Evolutionary conservation across 2,888 invertebrate species (phyloP).

Genomic region (Archips crataeganus): DNA sequence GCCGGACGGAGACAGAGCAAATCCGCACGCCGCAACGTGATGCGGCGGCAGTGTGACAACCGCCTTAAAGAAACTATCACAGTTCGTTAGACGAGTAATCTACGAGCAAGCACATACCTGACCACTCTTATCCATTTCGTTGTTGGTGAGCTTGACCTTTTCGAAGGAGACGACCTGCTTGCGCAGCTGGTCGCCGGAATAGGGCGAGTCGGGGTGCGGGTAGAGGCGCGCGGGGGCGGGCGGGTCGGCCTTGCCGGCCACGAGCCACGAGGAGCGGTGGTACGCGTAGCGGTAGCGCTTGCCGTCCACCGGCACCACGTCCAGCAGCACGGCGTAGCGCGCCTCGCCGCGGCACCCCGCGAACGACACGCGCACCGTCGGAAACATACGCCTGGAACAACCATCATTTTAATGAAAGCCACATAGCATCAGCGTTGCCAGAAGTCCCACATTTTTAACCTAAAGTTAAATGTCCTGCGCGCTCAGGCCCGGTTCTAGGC

Average conservation of each 20-base stretch:
- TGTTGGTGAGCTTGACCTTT: constrained; percentile 99
- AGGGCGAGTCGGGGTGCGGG: constrained; percentile 98
- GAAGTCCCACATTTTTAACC: too few species aligned
- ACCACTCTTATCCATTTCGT: constrained; percentile 98
- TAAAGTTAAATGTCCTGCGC: too few species aligned
- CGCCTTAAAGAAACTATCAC: not conserved
- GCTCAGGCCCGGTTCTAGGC: too few species aligned
- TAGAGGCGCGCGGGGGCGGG: constrained; percentile 97
- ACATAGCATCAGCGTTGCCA: not conserved
- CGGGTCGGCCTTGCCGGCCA: constrained; percentile 99
- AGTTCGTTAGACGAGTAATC: not conserved
- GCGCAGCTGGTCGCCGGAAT: constrained; percentile 96
- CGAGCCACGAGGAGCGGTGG: constrained; percentile 99
- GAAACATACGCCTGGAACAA: constrained; percentile 97
- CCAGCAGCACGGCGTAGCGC: constrained; percentile 96
- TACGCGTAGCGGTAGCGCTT: constrained; percentile 99
- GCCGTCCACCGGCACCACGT: constrained; percentile 98
- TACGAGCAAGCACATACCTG: constrained; percentile 89
- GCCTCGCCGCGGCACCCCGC: constrained; percentile 93
- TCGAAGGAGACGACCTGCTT: constrained; percentile 99
- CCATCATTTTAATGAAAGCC: not conserved
- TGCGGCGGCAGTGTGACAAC: too few species aligned
- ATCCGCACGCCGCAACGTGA: too few species aligned
- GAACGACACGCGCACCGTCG: constrained; percentile 97
- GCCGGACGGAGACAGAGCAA: too few species aligned